Conservation (phyloP, 1,140 invertebrate species). For the Pentalonia nigronervosa region DNA sequence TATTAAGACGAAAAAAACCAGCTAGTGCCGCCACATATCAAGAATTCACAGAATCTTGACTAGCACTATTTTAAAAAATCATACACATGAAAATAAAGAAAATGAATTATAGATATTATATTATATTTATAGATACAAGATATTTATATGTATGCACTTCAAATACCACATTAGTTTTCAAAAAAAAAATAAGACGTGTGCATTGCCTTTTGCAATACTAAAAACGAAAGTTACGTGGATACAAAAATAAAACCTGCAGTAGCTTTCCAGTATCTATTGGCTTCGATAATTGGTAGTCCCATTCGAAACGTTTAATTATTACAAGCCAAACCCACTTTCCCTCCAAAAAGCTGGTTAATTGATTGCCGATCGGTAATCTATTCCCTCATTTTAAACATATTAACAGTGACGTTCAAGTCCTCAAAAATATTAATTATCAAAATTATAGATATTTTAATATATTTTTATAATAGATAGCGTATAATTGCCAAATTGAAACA, state of each 20-base stretch:
- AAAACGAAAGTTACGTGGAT: constrained; percentile 18
- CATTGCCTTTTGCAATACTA: neutral
- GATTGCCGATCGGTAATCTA: neutral
- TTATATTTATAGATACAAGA: neutral
- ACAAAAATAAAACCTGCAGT: too few species aligned
- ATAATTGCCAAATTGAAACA: neutral
- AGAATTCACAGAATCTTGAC: too few species aligned
- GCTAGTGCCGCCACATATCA: too few species aligned
- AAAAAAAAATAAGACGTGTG: neutral
- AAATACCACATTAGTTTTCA: neutral
- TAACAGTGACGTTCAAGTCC: neutral
- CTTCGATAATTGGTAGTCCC: neutral
- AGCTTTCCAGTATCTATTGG: neutral
- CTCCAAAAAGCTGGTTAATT: neutral
- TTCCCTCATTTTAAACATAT: neutral
- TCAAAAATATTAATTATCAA: neutral
- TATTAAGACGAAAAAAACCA: neutral
- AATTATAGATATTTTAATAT: neutral
- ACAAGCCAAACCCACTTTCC: constrained; percentile 26
- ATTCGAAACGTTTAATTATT: neutral
- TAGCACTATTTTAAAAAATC: neutral
- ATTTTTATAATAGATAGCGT: neutral
- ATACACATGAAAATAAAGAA: neutral
- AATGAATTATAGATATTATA: neutral
- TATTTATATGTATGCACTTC: neutral